Evolutionary conservation across 1,140 invertebrate genomes (phyloP).

Genomic region (Scaptomyza montana): DNA sequence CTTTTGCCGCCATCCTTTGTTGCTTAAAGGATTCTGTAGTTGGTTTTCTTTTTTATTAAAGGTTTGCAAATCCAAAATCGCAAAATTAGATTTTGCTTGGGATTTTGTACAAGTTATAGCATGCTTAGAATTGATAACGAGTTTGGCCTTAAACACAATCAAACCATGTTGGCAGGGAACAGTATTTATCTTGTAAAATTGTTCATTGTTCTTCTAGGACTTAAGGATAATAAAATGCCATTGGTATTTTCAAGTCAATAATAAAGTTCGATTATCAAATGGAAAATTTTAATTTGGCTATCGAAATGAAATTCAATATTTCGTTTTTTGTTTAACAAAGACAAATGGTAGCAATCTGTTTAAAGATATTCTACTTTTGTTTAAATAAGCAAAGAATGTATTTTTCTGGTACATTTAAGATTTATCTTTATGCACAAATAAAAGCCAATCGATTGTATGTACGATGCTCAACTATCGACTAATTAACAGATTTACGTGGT

Average conservation of each 20-base stretch:
- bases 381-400: too few relatives aligned
- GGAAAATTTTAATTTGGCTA: too few relatives aligned
- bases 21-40: constrained; percentile 28
- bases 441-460: background rate
- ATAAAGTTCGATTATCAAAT: too few relatives aligned
- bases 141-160: background rate
- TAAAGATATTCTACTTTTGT: too few relatives aligned
- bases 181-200: constrained; percentile 8
- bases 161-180: background rate
- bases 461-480: too few relatives aligned
- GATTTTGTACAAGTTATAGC: constrained; percentile 23
- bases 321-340: too few relatives aligned
- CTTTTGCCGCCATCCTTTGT: constrained; percentile 11
- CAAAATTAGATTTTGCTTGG: constrained; percentile 28
- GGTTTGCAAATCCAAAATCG: background rate
- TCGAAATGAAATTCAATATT: too few relatives aligned
- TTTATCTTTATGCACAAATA: too few relatives aligned
- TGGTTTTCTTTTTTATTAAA: constrained; percentile 21
- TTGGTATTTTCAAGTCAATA: too few relatives aligned
- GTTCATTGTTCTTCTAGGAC: background rate
- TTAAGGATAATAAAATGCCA: background rate
- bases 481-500: background rate
- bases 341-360: too few relatives aligned
- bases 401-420: too few relatives aligned
- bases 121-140: constrained; percentile 43